These are phyloP conservation scores for Cyaniris semiargus DNA, from an alignment of 2,888 invertebrate genomes.

Conservation along the genomic window DNA sequence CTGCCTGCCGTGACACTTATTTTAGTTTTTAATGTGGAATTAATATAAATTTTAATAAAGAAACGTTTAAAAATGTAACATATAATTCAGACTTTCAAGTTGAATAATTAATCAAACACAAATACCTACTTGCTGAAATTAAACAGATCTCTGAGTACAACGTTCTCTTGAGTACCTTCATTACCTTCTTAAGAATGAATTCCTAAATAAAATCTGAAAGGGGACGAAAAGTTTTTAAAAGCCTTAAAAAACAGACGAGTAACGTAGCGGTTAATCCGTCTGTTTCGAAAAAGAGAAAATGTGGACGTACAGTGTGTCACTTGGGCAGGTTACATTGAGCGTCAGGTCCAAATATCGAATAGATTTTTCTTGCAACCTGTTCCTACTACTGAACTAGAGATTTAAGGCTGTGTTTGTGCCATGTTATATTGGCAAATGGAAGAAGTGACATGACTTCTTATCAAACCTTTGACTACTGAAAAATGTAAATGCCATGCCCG, in stretches of 20 bases:
- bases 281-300: slow-evolving; percentile 1
- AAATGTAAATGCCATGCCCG: no score
- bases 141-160: background rate
- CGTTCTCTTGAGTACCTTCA: background rate
- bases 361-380: background rate
- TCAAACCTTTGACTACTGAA: no score
- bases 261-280: slow-evolving; percentile 14
- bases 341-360: background rate
- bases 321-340: slow-evolving; percentile 1
- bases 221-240: slow-evolving; percentile 1
- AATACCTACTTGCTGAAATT: background rate
- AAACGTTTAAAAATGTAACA: background rate
- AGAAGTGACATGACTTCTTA: background rate
- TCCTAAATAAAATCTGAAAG: background rate
- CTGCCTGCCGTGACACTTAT: background rate
- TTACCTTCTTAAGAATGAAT: background rate
- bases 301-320: background rate
- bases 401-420: background rate
- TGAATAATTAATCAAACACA: background rate
- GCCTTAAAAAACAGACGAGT: background rate
- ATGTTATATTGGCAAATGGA: background rate
- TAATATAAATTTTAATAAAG: background rate
- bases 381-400: background rate
- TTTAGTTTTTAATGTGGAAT: background rate
- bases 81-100: no score